These are phyloP conservation scores for Orthosia gracilis DNA, from an alignment of 2,888 invertebrate genomes.

Conservation along the genomic window DNA sequence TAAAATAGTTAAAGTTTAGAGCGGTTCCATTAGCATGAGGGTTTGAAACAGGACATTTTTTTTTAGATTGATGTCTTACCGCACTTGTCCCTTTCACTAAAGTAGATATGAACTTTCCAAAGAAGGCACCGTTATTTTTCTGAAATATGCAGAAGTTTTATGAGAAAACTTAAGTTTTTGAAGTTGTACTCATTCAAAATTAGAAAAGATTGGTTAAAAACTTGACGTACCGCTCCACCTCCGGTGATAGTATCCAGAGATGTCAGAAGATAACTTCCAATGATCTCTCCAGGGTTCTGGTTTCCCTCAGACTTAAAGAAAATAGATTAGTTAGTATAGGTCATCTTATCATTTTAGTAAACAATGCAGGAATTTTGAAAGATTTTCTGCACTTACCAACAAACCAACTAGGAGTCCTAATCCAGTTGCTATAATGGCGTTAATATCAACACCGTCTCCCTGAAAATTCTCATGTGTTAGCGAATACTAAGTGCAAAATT, in stretches of 20 bases:
- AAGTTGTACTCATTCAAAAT: background rate
- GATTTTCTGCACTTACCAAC: constrained; percentile 78
- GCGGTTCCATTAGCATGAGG: too few species aligned
- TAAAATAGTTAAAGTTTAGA: constrained; percentile 63
- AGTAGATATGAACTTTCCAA: constrained; percentile 85
- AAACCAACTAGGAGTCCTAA: constrained; percentile 87
- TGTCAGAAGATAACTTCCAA: constrained; percentile 85
- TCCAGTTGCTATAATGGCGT: constrained; percentile 84
- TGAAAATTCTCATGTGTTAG: constrained; percentile 68
- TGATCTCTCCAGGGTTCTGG: constrained; percentile 85
- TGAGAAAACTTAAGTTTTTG: background rate
- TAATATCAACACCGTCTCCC: constrained; percentile 88
- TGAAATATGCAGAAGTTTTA: constrained; percentile 67
- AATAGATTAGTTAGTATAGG: background rate
- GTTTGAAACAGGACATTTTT: background rate
- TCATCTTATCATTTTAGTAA: background rate
- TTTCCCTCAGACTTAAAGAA: constrained; percentile 82
- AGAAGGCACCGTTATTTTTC: constrained; percentile 88
- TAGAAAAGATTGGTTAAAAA: background rate
- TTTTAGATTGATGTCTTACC: constrained; percentile 74
- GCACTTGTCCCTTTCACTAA: constrained; percentile 86
- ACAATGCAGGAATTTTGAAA: background rate
- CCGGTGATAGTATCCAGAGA: constrained; percentile 86
- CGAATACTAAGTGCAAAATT: background rate
- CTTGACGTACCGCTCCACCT: constrained; percentile 85